Evolutionary conservation across 1,140 invertebrate genomes (phyloP).

Genomic region (Chionoecetes opilio): DNA sequence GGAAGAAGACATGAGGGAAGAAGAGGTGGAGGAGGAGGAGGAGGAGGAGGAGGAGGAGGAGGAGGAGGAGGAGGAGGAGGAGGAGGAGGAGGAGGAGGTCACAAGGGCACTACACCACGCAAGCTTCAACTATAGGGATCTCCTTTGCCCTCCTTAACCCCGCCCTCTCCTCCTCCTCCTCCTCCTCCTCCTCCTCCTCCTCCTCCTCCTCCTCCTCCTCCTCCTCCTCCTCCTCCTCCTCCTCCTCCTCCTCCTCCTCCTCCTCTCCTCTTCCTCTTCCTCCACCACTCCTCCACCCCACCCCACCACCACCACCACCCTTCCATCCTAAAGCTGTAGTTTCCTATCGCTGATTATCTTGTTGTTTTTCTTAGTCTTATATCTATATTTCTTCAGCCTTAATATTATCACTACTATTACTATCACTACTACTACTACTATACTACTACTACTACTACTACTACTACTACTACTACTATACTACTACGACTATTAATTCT

Average conservation of each 20-base stretch:
- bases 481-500: no score
- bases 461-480: neutral
- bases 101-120: no score
- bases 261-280: neutral
- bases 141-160: neutral
- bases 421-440: neutral
- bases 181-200: neutral
- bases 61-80: slow-evolving; percentile 51
- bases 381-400: no score
- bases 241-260: slow-evolving; percentile 12
- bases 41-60: slow-evolving; percentile 48
- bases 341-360: no score
- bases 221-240: slow-evolving; percentile 17
- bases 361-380: no score
- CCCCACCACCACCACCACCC: neutral
- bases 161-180: neutral
- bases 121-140: no score
- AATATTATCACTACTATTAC: no score
- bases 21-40: slow-evolving; percentile 9
- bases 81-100: slow-evolving; percentile 43
- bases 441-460: neutral
- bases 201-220: neutral
- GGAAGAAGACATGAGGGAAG: no score
- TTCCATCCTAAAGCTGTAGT: no score
- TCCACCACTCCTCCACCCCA: no score